Conservation (phyloP, 2,797 vertebrate species). For the Craterocephalus amniculus region DNA sequence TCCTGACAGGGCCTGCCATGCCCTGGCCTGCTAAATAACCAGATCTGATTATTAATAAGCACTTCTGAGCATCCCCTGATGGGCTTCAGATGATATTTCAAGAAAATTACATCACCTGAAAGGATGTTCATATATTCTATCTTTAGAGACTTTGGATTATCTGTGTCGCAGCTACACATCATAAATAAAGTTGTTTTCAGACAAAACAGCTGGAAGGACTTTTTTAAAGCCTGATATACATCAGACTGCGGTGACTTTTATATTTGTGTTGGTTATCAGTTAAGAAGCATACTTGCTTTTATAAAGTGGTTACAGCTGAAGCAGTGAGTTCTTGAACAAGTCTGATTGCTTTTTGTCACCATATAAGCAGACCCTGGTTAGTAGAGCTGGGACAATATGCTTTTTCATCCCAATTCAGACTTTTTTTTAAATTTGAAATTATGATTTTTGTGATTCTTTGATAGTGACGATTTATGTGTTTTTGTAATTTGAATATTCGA, state of each 20-base stretch:
- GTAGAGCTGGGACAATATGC: no score
- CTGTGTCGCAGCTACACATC: not conserved
- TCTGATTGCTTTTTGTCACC: no score
- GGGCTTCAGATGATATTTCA: conserved; percentile 5
- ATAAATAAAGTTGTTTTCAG: not conserved
- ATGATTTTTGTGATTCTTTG: no score
- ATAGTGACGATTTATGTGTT: no score
- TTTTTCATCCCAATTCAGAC: no score
- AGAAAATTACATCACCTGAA: conserved; percentile 11
- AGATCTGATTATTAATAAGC: no score
- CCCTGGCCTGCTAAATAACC: no score
- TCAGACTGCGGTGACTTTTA: no score
- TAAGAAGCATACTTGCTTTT: not conserved
- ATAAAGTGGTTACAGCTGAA: not conserved
- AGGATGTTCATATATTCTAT: not conserved
- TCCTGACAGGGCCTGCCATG: not conserved
- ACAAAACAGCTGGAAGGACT: not conserved
- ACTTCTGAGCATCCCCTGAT: not conserved
- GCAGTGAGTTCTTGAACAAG: no score
- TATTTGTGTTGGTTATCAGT: not conserved
- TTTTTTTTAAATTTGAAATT: no score
- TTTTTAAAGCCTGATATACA: not conserved
- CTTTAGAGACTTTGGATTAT: not conserved
- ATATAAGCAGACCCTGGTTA: not conserved
- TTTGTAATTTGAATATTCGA: no score